Evolutionary conservation across 2,888 invertebrate species (phyloP).

Genomic region (Tubulanus polymorphus): DNA sequence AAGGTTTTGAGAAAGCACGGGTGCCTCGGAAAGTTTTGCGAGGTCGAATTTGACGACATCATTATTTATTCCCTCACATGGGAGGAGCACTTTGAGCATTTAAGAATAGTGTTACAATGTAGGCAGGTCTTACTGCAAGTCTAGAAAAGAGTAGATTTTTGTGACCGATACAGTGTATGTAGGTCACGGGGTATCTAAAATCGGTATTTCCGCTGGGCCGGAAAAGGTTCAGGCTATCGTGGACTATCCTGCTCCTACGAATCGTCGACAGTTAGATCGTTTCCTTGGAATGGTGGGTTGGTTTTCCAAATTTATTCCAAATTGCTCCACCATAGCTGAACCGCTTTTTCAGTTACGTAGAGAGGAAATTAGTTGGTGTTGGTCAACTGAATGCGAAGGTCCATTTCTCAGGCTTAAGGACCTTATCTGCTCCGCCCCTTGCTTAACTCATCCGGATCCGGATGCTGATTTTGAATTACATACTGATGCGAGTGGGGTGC

Average conservation of each 20-base stretch:
- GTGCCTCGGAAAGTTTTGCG: neutral
- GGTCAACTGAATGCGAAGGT: neutral
- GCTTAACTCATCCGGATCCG: neutral
- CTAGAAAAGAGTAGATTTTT: neutral
- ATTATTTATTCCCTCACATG: constrained; percentile 4
- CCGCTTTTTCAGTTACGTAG: neutral
- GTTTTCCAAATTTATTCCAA: neutral
- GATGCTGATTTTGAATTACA: neutral
- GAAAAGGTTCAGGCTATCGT: neutral
- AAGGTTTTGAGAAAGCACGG: neutral
- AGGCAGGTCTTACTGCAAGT: neutral
- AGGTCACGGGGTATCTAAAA: neutral
- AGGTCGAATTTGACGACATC: constrained; percentile 2
- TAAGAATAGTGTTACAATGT: neutral
- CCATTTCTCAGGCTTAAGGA: neutral
- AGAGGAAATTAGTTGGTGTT: neutral
- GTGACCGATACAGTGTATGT: neutral
- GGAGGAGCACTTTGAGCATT: constrained; percentile 3
- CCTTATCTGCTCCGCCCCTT: neutral
- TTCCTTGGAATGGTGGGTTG: neutral
- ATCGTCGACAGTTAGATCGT: neutral
- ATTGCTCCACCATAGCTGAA: neutral
- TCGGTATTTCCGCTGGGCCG: neutral
- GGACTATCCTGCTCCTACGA: neutral
- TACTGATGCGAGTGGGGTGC: neutral